Percentiles rank a stretch among this genome's conserved stretches.
phyloP scores from a whole-genome alignment of 2,888 invertebrate genomes.

The Mechanitis messenoides region DNA sequence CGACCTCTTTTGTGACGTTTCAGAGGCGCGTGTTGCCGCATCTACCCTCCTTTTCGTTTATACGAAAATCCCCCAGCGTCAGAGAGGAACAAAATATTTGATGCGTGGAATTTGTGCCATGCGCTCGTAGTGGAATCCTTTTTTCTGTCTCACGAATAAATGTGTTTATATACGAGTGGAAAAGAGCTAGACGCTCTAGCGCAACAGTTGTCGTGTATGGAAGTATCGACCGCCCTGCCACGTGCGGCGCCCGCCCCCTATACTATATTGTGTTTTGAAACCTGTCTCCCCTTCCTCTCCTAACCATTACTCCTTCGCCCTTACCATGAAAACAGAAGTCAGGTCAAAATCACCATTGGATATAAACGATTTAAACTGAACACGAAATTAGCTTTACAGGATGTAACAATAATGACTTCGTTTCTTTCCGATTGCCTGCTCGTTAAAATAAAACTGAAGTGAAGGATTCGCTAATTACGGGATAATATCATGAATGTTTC shows the following conservation, averaged over 20 bases:
- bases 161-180: conserved; percentile 26
- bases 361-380: not conserved
- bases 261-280: conserved; percentile 14
- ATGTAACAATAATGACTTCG: conserved; percentile 3
- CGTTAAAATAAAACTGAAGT: conserved; percentile 2
- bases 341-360: not conserved
- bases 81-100: conserved; percentile 36
- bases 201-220: conserved; percentile 71
- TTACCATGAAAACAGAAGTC: not conserved
- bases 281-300: conserved; percentile 25
- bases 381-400: not conserved
- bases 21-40: conserved; percentile 69
- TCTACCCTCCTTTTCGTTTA: conserved; percentile 48
- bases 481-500: not conserved
- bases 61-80: conserved; percentile 15
- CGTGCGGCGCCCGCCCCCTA: conserved; percentile 55
- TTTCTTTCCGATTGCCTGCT: conserved; percentile 3
- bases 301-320: conserved; percentile 34
- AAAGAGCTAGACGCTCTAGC: conserved; percentile 45
- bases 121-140: conserved; percentile 52
- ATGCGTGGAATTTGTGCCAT: conserved; percentile 66
- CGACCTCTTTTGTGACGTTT: conserved; percentile 73
- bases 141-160: conserved; percentile 38
- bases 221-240: conserved; percentile 64
- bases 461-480: conserved; percentile 5